Percentiles rank a stretch among this genome's conserved stretches.
phyloP scores from a whole-genome alignment of 2,113 vertebrate species.

The Xiphophorus hellerii region DNA sequence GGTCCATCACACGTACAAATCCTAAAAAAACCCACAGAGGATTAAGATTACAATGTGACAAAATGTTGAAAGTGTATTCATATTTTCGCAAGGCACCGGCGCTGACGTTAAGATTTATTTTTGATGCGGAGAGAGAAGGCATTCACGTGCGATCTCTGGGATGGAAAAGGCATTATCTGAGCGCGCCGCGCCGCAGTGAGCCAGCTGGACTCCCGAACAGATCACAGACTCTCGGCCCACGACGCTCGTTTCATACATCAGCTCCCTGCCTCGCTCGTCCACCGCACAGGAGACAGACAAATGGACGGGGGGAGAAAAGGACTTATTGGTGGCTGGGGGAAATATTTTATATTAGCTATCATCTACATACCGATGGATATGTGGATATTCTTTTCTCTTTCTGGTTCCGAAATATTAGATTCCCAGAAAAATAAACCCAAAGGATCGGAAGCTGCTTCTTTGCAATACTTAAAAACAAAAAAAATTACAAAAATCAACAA shows the following conservation, averaged over 20 bases:
- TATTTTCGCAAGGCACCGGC: too few relatives aligned
- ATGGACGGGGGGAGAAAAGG: slow-evolving; percentile 1
- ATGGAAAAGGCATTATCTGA: slow-evolving; percentile 42
- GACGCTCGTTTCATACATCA: slow-evolving; percentile 30
- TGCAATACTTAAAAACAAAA: too few relatives aligned
- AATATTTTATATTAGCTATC: slow-evolving; percentile 5
- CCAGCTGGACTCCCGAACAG: slow-evolving; percentile 36
- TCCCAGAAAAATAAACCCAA: too few relatives aligned
- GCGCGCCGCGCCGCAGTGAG: background rate
- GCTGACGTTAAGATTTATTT: slow-evolving; percentile 9
- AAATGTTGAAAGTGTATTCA: too few relatives aligned
- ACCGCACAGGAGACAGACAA: slow-evolving; percentile 13
- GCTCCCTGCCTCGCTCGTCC: slow-evolving; percentile 18
- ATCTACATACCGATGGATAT: background rate
- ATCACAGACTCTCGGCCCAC: slow-evolving; percentile 22
- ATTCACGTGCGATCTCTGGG: slow-evolving; percentile 14
- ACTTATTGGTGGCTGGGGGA: slow-evolving; percentile 19
- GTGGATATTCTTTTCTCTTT: slow-evolving; percentile 8
- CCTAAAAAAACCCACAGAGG: too few relatives aligned
- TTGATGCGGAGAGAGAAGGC: slow-evolving; percentile 9
- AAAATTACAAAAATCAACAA: too few relatives aligned
- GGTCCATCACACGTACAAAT: too few relatives aligned
- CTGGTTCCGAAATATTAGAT: background rate
- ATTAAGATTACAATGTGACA: too few relatives aligned
- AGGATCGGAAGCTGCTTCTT: too few relatives aligned